Evolutionary conservation across 2,888 invertebrate genomes (phyloP).

Genomic region (Nezara viridula): DNA sequence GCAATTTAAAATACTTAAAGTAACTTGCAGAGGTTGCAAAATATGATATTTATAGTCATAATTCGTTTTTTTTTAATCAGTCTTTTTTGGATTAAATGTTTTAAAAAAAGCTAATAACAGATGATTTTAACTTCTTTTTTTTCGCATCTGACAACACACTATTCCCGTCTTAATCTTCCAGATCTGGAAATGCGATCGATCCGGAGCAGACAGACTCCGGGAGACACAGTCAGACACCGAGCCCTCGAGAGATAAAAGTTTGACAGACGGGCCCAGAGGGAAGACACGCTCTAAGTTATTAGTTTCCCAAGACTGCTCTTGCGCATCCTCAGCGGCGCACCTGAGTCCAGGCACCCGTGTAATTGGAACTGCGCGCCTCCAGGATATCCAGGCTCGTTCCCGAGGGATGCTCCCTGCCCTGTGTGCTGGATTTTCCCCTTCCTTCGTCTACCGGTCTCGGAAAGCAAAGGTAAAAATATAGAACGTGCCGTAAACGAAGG

Average conservation of each 20-base stretch:
- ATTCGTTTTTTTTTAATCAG: too few species aligned
- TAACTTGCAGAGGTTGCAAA: too few species aligned
- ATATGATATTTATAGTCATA: too few species aligned
- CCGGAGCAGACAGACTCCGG: slow-evolving; percentile 36
- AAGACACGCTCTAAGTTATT: slow-evolving; percentile 49
- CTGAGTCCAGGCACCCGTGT: slow-evolving; percentile 48
- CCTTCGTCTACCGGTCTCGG: background rate
- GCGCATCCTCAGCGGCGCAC: slow-evolving; percentile 33
- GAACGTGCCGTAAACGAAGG: background rate
- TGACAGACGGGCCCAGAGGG: slow-evolving; percentile 48
- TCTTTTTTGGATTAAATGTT: too few species aligned
- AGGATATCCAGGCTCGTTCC: background rate
- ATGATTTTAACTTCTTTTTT: too few species aligned
- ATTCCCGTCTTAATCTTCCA: background rate
- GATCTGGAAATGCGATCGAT: slow-evolving; percentile 22
- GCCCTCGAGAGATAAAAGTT: slow-evolving; percentile 46
- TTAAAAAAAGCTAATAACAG: too few species aligned
- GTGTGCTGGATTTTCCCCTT: background rate
- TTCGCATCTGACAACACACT: background rate
- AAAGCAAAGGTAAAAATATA: background rate
- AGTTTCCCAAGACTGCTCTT: slow-evolving; percentile 51
- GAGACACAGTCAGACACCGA: slow-evolving; percentile 15
- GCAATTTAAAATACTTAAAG: too few species aligned
- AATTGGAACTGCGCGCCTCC: slow-evolving; percentile 36
- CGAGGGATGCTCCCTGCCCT: background rate